Evolutionary conservation across 2,888 invertebrate species (phyloP).

Genomic region (Clanis bilineata): DNA sequence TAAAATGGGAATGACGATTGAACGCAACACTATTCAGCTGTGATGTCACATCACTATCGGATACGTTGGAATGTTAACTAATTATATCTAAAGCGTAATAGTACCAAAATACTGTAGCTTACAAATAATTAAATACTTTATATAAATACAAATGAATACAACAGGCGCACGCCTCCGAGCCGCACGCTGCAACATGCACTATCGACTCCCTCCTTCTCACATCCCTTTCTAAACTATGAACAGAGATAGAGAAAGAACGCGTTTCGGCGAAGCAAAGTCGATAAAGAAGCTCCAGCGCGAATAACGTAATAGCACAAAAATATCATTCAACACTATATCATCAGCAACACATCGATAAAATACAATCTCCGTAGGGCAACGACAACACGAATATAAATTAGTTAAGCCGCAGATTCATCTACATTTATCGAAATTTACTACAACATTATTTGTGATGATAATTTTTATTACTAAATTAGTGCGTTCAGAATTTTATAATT

Average conservation of each 20-base stretch:
- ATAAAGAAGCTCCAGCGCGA: neutral
- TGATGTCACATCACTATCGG: conserved; percentile 46
- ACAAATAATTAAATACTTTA: conserved; percentile 64
- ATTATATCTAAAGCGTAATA: conserved; percentile 66
- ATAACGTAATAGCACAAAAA: conserved; percentile 22
- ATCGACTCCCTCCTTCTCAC: neutral
- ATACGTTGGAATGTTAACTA: conserved; percentile 74
- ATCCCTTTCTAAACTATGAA: neutral
- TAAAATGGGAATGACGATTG: conserved; percentile 18
- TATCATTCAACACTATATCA: conserved; percentile 30
- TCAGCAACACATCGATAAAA: conserved; percentile 54
- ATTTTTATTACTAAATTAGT: conserved; percentile 9
- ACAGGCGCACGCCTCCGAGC: conserved; percentile 36
- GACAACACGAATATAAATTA: conserved; percentile 19
- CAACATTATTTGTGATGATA: conserved; percentile 25
- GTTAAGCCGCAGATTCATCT: neutral
- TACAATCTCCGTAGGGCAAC: conserved; percentile 30
- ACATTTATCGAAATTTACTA: neutral
- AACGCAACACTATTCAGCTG: conserved; percentile 40
- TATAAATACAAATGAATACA: conserved; percentile 55
- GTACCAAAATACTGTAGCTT: conserved; percentile 69
- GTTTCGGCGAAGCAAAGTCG: neutral
- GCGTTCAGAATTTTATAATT: conserved; percentile 6
- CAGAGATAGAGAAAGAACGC: neutral
- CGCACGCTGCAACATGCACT: neutral